Evolutionary conservation across 2,797 vertebrate genomes (phyloP), one percentile per base, ranked within the genome.

Genomic region (Diplodus puntazzo): DNA sequence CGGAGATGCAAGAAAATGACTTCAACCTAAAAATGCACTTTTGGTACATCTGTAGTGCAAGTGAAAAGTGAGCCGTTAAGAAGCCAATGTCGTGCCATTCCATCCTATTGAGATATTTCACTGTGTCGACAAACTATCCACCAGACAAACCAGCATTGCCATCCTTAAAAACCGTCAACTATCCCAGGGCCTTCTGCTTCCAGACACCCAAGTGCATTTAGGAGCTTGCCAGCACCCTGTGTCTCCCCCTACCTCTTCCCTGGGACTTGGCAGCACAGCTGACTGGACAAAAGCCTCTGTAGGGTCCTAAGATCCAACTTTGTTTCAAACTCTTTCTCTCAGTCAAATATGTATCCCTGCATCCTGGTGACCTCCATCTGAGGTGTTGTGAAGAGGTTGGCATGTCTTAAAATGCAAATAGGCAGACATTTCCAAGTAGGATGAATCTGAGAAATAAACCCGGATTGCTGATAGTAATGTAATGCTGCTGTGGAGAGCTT

Each of bases 131-230:
- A 1, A 7, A 53, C 50, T 8, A 1, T 9, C 30, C 1, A 1
- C 16, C 62, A 39, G 11, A 39, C 46, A 30, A 18, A 52, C n/a
- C 17, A 11, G 11, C 42, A 39, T 39, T 39, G n/a, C 13, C 23
- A 11, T 43, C 59, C 57, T 49, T 30, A 16, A 34, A 75, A 73
- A 11, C 69, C 75, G 42, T 69, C 62, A 57, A 20, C 23, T 48
- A 23, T 67, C 46, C 57, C 4, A 34, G 54, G 39, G 17, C 34
- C 8, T 1, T 42, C 59, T 61, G 45, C 57, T 57, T 76, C 21
- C 60, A 77, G 76, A 80, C 65, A 66, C 50, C 50, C 34, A 17
- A 25, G 17, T 34, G 48, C 17, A 46, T 57, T 21, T 11, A 45
- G 73, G 59, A 59, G 63, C 25, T 66, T 34, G 17, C 34, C 1